Evolutionary conservation across 2,113 vertebrate genomes (phyloP).

Genomic region (Paratilapia polleni): DNA sequence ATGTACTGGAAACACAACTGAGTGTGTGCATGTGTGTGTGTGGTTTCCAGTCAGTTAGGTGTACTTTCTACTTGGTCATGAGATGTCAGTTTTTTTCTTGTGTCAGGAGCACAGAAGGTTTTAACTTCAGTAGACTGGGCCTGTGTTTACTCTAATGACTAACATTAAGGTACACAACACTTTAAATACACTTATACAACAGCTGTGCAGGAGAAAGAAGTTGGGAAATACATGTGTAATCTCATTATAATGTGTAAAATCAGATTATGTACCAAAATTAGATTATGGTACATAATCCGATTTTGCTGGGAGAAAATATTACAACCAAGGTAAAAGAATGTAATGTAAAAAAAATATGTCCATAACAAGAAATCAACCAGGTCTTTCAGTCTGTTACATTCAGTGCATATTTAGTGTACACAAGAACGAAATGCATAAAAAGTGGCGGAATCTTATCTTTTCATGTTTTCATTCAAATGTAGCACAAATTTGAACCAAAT

Average conservation of each 20-base stretch:
- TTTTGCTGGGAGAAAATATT: background rate
- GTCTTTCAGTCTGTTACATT: background rate
- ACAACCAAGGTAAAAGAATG: background rate
- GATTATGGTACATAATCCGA: background rate
- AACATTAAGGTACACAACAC: background rate
- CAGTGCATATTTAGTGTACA: background rate
- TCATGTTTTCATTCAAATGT: background rate
- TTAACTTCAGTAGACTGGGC: background rate
- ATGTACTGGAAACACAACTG: background rate
- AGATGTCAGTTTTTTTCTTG: background rate
- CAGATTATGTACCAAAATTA: background rate
- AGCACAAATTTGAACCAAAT: background rate
- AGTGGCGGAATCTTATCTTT: background rate
- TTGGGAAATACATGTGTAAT: background rate
- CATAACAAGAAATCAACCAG: background rate
- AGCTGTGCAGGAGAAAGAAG: background rate
- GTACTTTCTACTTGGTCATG: background rate
- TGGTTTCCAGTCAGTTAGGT: background rate
- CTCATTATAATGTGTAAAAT: background rate
- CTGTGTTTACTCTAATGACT: background rate
- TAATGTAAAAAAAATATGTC: background rate
- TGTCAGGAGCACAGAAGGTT: background rate
- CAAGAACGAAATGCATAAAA: background rate
- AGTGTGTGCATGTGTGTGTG: background rate
- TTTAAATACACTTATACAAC: background rate